phyloP scores from a whole-genome alignment of 2,113 vertebrate genomes.

The Zonotrichia leucophrys region DNA sequence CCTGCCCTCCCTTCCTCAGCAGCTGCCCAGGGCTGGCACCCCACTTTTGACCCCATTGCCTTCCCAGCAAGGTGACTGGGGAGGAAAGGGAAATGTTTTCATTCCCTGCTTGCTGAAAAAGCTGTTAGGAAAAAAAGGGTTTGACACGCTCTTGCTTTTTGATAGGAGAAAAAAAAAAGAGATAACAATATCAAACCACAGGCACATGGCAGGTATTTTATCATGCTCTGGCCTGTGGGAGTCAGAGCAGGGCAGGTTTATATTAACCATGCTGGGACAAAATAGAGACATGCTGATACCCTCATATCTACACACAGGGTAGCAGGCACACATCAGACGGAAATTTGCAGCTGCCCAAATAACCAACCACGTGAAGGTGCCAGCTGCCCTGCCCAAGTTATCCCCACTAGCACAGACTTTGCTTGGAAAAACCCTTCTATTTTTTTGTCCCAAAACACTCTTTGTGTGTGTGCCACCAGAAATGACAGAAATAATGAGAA shows the following conservation, averaged over 20 bases:
- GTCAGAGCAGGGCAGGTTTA: not conserved
- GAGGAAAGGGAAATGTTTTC: not conserved
- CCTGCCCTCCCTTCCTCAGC: not conserved
- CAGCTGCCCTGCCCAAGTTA: not conserved
- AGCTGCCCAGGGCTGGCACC: not conserved
- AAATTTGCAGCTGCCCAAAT: not conserved
- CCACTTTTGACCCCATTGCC: not conserved
- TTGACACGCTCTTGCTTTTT: not conserved
- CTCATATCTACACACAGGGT: not conserved
- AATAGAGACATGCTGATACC: not conserved
- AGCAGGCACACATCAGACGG: not conserved
- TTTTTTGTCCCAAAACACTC: not conserved
- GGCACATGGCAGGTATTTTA: not conserved
- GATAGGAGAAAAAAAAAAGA: not conserved
- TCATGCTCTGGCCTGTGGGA: not conserved
- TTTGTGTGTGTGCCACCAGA: not conserved
- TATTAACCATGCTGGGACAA: not conserved
- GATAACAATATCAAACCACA: not conserved
- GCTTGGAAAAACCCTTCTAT: not conserved
- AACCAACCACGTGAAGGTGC: rapidly evolving
- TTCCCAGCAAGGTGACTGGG: not conserved
- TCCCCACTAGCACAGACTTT: not conserved
- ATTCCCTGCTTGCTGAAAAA: not conserved
- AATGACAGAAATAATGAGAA: not conserved
- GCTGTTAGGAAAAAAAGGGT: not conserved